A percentile compares a stretch with the other conserved stretches of the same genome.
These are phyloP conservation scores for Limonius californicus DNA, from an alignment of 1,140 invertebrate species.

Conservation along the genomic window DNA sequence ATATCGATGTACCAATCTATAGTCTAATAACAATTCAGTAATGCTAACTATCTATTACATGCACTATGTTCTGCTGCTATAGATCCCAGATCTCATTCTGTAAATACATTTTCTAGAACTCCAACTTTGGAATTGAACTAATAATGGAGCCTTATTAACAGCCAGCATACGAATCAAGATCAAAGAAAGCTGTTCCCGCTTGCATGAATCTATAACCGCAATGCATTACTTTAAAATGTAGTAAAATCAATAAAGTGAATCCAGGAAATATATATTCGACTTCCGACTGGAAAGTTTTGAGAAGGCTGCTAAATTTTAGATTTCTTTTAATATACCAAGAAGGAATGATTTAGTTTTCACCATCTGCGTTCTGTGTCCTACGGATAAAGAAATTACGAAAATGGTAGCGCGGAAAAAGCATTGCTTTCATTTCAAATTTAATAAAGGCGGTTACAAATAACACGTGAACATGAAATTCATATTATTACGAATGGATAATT, in stretches of 20 bases:
- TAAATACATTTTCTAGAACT: too few species aligned
- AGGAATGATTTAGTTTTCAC: slow-evolving; percentile 31
- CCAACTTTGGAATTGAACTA: too few species aligned
- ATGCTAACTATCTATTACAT: too few species aligned
- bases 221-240: too few species aligned
- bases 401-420: slow-evolving; percentile 30
- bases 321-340: slow-evolving; percentile 30
- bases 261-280: background rate
- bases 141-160: too few species aligned
- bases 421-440: slow-evolving; percentile 33
- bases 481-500: slow-evolving; percentile 11
- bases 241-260: slow-evolving; percentile 4
- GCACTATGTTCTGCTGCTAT: too few species aligned
- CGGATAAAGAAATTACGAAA: slow-evolving; percentile 33
- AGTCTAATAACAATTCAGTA: too few species aligned
- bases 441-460: slow-evolving; percentile 30
- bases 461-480: slow-evolving; percentile 19
- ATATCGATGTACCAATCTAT: too few species aligned
- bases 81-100: too few species aligned
- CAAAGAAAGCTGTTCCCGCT: too few species aligned
- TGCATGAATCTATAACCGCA: too few species aligned
- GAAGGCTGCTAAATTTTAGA: slow-evolving; percentile 27
- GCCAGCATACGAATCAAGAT: too few species aligned
- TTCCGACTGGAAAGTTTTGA: slow-evolving; percentile 16
- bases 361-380: slow-evolving; percentile 30